phyloP scores from a whole-genome alignment of 2,113 vertebrate species.

The Oncorhynchus tshawytscha region DNA sequence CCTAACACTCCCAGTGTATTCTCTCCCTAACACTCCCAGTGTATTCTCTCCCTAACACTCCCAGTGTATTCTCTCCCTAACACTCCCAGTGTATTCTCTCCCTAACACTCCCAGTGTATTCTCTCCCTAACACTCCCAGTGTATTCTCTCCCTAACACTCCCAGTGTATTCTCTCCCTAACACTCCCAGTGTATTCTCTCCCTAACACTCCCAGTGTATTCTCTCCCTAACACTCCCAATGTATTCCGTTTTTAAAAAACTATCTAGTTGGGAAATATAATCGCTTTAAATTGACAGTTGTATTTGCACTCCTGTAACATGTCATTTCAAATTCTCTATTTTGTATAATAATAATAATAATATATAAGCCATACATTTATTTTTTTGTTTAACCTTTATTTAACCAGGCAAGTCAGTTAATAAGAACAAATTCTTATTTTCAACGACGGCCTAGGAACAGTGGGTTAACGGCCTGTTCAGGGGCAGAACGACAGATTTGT shows the following conservation, averaged over 20 bases:
- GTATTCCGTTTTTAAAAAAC: slow-evolving; percentile 11
- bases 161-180: background rate
- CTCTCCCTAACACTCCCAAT: background rate
- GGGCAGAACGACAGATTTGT: too few relatives aligned
- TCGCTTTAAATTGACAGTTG: slow-evolving; percentile 38
- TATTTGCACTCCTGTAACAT: slow-evolving; percentile 28
- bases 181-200: background rate
- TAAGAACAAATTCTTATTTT: too few relatives aligned
- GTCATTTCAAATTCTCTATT: slow-evolving; percentile 8
- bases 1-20: background rate
- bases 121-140: background rate
- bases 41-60: background rate
- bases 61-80: background rate
- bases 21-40: background rate
- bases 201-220: background rate
- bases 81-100: background rate
- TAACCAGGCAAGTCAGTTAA: too few relatives aligned
- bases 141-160: background rate
- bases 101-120: background rate
- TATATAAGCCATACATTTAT: slow-evolving; percentile 48
- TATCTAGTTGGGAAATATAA: slow-evolving; percentile 18
- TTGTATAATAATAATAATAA: background rate
- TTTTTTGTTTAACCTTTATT: too few relatives aligned
- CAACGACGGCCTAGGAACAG: too few relatives aligned
- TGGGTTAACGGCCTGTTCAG: too few relatives aligned